Percentiles rank a stretch among this genome's conserved stretches.
Evolutionary conservation across 2,797 vertebrate species (phyloP).

Genomic region (Anisognathus igniventris): DNA sequence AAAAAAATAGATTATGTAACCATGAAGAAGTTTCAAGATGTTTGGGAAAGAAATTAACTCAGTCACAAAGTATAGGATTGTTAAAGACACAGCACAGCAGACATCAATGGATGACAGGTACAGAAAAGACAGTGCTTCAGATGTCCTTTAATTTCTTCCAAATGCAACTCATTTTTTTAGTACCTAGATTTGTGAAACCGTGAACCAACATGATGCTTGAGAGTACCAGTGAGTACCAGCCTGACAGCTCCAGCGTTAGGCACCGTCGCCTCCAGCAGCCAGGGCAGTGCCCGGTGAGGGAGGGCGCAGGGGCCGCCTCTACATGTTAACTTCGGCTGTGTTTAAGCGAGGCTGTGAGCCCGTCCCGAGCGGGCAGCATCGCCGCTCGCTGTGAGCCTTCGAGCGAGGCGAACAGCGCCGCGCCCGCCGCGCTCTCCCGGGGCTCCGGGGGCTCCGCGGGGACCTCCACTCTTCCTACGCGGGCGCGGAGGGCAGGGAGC

Average conservation of each 20-base stretch:
- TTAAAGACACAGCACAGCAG: not conserved
- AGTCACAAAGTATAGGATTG: not conserved
- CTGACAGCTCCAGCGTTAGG: not conserved
- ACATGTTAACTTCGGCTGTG: accelerated
- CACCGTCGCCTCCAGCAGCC: not conserved
- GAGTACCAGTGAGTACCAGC: not conserved
- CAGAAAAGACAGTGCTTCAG: not conserved
- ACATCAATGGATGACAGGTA: not conserved
- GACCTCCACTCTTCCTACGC: not conserved
- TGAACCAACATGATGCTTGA: not conserved
- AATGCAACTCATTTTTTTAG: not conserved
- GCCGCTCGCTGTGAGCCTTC: accelerated
- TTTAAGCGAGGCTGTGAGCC: not conserved
- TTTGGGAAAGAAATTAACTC: not conserved
- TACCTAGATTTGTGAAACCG: not conserved
- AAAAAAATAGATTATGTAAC: not conserved
- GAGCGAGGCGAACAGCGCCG: not conserved
- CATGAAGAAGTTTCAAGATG: not conserved
- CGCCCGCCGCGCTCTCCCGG: not conserved
- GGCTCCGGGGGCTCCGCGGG: not conserved
- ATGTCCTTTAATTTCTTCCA: not conserved
- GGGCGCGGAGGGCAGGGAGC: not conserved
- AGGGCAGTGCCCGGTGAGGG: not conserved
- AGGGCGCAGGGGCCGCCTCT: not conserved
- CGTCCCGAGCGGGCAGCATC: not conserved